Evolutionary conservation across 1,140 invertebrate species (phyloP).

Genomic region (Drosophila pachea): DNA sequence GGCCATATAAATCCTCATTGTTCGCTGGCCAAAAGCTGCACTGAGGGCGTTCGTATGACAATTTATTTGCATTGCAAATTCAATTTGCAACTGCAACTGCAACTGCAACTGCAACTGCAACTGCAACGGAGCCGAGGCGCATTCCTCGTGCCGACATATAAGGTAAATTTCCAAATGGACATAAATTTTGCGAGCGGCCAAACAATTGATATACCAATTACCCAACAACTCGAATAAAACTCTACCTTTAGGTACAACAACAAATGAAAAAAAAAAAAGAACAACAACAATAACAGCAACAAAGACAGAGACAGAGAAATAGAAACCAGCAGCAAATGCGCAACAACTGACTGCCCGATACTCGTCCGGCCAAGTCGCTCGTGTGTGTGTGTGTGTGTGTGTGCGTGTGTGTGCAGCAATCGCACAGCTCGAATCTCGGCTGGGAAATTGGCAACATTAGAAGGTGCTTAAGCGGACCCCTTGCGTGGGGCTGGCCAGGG

Average conservation of each 20-base stretch:
- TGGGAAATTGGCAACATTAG: constrained; percentile 67
- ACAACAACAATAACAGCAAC: no score
- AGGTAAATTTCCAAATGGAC: constrained; percentile 65
- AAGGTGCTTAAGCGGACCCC: constrained; percentile 48
- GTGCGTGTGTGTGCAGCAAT: constrained; percentile 22
- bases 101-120: constrained; percentile 16
- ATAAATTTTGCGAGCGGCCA: constrained; percentile 59
- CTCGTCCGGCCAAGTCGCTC: no score
- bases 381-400: not conserved
- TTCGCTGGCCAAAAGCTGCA: constrained; percentile 28
- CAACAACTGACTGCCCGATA: constrained; percentile 39
- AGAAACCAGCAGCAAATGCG: not conserved
- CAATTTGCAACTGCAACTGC: constrained; percentile 33
- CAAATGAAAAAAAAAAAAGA: not conserved
- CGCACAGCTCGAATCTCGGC: constrained; percentile 53
- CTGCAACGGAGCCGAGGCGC: constrained; percentile 16
- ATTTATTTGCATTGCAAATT: constrained; percentile 74
- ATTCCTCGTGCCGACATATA: constrained; percentile 48
- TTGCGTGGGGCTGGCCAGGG: constrained; percentile 30
- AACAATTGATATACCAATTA: constrained; percentile 75
- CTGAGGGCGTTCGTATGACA: constrained; percentile 59
- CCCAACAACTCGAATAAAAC: constrained; percentile 33
- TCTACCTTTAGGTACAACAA: not conserved
- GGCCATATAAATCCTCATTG: constrained; percentile 48
- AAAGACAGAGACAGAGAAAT: no score